Evolutionary conservation across 1,140 invertebrate genomes (phyloP).

Genomic region (Ctenoplectra terminalis): DNA sequence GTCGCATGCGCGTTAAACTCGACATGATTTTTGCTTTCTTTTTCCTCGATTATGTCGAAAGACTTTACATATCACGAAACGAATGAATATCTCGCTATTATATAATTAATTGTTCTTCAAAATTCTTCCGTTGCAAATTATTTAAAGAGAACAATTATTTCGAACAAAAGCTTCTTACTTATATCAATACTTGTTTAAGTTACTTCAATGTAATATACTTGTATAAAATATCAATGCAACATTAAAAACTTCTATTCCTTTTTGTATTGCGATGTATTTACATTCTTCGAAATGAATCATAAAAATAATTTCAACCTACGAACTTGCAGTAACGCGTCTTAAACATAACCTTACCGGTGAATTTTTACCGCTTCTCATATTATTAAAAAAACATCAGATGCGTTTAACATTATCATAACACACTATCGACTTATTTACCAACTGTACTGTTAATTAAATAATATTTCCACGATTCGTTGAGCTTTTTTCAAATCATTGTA

Average conservation of each 20-base stretch:
- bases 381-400: background rate
- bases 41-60: background rate
- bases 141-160: background rate
- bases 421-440: background rate
- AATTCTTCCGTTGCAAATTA: background rate
- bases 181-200: background rate
- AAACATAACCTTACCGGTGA: conserved; percentile 14
- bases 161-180: background rate
- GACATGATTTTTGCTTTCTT: conserved; percentile 28
- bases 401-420: background rate
- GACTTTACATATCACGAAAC: conserved; percentile 2
- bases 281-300: background rate
- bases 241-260: background rate
- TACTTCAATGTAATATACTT: background rate
- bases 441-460: background rate
- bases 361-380: no score
- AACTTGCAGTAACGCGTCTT: background rate
- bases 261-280: background rate
- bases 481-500: background rate
- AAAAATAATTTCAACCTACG: background rate
- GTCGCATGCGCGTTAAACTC: conserved; percentile 38
- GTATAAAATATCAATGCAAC: background rate
- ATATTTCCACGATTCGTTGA: background rate
- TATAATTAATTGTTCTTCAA: background rate
- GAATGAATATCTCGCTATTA: conserved; percentile 10